Evolutionary conservation across 1,140 invertebrate genomes (phyloP).

Genomic region (Wiebesia pumilae): DNA sequence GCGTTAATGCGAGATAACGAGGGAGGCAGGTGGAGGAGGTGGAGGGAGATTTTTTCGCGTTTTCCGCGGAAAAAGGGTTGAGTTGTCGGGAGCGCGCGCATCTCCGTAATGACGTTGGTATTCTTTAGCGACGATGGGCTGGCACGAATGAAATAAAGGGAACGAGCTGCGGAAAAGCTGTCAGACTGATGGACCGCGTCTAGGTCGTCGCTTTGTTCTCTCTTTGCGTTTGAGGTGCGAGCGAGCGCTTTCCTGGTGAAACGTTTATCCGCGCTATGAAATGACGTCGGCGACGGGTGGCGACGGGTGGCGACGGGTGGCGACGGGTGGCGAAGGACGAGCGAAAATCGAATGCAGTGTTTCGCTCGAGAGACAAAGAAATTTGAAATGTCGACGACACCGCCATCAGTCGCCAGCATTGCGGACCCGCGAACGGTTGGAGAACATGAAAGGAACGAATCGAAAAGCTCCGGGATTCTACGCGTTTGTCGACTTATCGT

Average conservation of each 20-base stretch:
- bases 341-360: not conserved
- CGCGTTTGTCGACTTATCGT: too few species aligned
- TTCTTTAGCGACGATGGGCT: not conserved
- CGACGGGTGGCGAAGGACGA: not conserved
- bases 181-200: conserved; percentile 6
- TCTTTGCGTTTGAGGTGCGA: not conserved
- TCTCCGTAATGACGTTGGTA: conserved; percentile 31
- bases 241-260: conserved; percentile 8
- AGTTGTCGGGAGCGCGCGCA: not conserved
- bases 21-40: too few species aligned
- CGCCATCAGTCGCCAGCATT: too few species aligned
- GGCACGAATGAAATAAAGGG: conserved; percentile 23
- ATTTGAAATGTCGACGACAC: not conserved
- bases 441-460: conserved; percentile 2
- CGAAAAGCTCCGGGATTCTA: not conserved
- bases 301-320: not conserved
- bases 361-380: not conserved
- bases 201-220: not conserved
- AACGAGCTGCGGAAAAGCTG: not conserved
- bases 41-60: not conserved
- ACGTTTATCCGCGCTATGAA: conserved; percentile 55
- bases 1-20: too few species aligned
- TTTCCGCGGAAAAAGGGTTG: not conserved
- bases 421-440: not conserved
- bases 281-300: not conserved